A percentile compares a stretch with the other conserved stretches of the same genome.
These are phyloP conservation scores for Microctonus brassicae DNA, from an alignment of 2,888 invertebrate species.

Conservation along the genomic window DNA sequence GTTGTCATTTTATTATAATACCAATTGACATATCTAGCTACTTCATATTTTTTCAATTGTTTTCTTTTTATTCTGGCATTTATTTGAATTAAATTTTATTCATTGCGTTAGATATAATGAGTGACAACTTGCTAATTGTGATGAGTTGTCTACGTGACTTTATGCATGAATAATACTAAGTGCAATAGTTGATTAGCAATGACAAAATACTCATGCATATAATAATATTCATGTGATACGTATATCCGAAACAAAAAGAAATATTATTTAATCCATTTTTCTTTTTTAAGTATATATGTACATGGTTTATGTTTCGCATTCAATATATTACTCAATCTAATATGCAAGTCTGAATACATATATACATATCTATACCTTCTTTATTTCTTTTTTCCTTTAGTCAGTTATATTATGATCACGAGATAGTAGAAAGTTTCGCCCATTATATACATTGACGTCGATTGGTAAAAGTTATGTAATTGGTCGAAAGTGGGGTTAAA, in stretches of 20 bases:
- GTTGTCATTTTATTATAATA: constrained; percentile 47
- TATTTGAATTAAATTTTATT: background rate
- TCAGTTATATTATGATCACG: constrained; percentile 1
- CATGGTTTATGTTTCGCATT: background rate
- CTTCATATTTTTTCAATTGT: background rate
- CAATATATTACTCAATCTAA: background rate
- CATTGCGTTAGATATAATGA: background rate
- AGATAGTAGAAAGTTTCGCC: constrained; percentile 9
- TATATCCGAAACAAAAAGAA: background rate
- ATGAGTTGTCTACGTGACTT: background rate
- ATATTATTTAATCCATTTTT: background rate
- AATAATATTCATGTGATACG: background rate
- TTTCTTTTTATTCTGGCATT: background rate
- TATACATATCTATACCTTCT: background rate
- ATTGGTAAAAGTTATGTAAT: constrained; percentile 14
- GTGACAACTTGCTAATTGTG: background rate
- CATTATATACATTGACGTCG: constrained; percentile 9
- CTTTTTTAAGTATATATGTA: background rate
- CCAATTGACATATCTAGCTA: constrained; percentile 8
- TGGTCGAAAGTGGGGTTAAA: constrained; percentile 5
- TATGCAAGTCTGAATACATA: background rate
- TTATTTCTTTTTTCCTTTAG: background rate
- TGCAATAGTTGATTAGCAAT: background rate
- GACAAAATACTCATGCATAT: background rate
- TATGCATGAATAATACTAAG: background rate